phyloP scores from a whole-genome alignment of 1,140 invertebrate species.

The Leptopilina boulardi region DNA sequence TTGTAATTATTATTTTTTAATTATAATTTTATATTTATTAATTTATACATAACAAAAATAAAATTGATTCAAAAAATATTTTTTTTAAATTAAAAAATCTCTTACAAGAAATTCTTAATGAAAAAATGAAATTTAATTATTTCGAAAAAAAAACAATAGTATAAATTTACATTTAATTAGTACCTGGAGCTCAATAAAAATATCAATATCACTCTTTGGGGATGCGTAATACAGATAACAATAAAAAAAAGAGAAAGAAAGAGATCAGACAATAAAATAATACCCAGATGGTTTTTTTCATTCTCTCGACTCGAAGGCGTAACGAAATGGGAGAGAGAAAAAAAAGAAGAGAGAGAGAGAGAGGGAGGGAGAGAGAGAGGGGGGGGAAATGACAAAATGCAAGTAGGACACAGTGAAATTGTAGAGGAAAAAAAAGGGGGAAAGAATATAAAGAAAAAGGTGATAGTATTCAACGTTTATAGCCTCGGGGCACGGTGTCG shows the following conservation, averaged over 20 bases:
- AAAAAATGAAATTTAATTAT: too few species aligned
- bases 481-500: conserved; percentile 3
- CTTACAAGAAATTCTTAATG: too few species aligned
- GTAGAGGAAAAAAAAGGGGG: neutral
- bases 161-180: too few species aligned
- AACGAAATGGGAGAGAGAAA: neutral
- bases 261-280: conserved; percentile 1
- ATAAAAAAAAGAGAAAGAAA: neutral
- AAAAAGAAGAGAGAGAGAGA: neutral
- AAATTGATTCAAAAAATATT: too few species aligned
- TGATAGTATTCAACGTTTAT: conserved; percentile 11
- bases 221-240: neutral
- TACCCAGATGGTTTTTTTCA: conserved; percentile 8
- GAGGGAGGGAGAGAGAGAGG: too few species aligned
- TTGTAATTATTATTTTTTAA: too few species aligned
- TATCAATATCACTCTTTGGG: neutral
- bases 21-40: too few species aligned
- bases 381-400: neutral
- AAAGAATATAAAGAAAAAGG: neutral
- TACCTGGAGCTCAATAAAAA: neutral
- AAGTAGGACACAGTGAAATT: conserved; percentile 10
- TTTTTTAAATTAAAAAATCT: too few species aligned
- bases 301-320: neutral
- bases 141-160: too few species aligned
- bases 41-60: too few species aligned